A percentile compares a stretch with the other conserved stretches of the same genome.
These are phyloP conservation scores for Alitta virens DNA, from an alignment of 2,888 invertebrate genomes.

Conservation along the genomic window DNA sequence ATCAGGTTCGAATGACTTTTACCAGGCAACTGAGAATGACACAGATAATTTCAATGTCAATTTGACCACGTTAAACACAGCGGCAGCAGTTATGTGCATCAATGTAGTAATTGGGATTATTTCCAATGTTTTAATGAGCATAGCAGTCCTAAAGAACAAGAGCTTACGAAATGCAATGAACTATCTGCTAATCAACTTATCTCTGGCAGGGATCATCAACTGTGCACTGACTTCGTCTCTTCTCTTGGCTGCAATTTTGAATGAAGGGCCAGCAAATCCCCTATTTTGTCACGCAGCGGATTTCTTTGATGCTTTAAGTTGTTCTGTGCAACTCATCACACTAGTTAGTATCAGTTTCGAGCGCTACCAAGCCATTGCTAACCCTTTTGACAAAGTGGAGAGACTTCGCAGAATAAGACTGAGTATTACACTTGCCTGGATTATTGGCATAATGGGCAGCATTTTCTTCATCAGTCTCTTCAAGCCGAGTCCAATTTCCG, in stretches of 20 bases:
- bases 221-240: conserved; percentile 27
- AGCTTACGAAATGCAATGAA: conserved; percentile 32
- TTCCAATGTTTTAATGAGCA: conserved; percentile 1
- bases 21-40: too few relatives aligned
- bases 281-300: conserved; percentile 2
- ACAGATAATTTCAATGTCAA: too few relatives aligned
- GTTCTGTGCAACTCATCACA: conserved; percentile 32
- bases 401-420: conserved; percentile 8
- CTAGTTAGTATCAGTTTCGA: conserved; percentile 38
- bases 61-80: background rate
- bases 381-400: conserved; percentile 32
- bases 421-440: conserved; percentile 14
- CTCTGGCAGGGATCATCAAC: conserved; percentile 31
- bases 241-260: conserved; percentile 2
- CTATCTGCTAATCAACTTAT: conserved; percentile 30
- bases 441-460: background rate
- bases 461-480: background rate
- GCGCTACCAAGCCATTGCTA: conserved; percentile 39
- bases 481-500: background rate
- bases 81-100: background rate
- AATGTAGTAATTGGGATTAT: conserved; percentile 1
- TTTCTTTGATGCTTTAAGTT: conserved; percentile 1
- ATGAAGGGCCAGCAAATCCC: background rate
- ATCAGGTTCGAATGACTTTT: too few relatives aligned
- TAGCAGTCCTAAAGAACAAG: conserved; percentile 5